These are phyloP conservation scores for Epinotia brunnichana DNA, from an alignment of 2,888 invertebrate genomes.

Conservation along the genomic window DNA sequence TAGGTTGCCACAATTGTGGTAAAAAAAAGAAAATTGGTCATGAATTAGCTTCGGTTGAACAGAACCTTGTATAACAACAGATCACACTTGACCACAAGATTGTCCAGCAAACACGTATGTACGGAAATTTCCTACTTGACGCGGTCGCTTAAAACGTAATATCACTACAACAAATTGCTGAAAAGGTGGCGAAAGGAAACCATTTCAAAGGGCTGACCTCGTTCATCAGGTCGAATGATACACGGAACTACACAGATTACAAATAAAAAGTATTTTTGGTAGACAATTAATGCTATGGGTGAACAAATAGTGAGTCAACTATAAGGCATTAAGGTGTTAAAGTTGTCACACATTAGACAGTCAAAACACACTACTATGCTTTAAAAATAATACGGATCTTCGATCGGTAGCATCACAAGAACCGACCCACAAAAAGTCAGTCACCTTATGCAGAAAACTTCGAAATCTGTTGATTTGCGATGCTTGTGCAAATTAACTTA, in stretches of 20 bases:
- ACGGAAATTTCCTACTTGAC: constrained; percentile 39
- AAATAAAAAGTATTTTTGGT: neutral
- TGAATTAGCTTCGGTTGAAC: neutral
- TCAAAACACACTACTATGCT: neutral
- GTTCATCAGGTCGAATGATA: neutral
- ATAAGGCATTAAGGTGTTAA: neutral
- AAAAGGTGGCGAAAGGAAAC: constrained; percentile 34
- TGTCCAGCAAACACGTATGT: constrained; percentile 22
- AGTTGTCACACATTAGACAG: neutral
- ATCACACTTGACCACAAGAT: constrained; percentile 23
- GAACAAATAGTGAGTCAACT: neutral
- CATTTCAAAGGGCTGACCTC: neutral
- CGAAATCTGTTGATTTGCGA: constrained; percentile 23
- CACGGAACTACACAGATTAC: constrained; percentile 3
- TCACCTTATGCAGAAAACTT: constrained; percentile 29
- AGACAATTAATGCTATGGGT: no score
- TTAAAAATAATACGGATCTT: neutral
- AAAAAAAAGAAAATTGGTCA: no score
- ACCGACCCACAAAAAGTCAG: constrained; percentile 15
- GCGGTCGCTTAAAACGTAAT: constrained; percentile 31
- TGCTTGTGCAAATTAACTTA: constrained; percentile 31
- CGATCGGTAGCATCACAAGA: neutral
- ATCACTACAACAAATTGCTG: constrained; percentile 33
- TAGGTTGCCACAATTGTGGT: no score
- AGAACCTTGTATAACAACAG: constrained; percentile 13